Evolutionary conservation across 2,113 vertebrate genomes (phyloP).

Genomic region (Tinamus guttatus): DNA sequence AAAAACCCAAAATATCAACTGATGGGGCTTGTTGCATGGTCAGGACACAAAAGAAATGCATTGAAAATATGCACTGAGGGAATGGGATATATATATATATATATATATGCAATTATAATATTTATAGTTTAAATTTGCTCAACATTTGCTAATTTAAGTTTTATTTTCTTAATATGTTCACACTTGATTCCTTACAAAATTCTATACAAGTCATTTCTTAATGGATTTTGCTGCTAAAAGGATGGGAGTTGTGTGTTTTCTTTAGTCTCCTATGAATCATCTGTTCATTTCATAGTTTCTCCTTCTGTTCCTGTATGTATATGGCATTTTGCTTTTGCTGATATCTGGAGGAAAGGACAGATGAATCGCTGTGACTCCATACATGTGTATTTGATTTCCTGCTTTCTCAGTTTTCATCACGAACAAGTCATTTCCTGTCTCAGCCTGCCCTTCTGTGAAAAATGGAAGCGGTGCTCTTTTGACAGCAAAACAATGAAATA

Average conservation of each 20-base stretch:
- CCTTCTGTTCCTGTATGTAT: not conserved
- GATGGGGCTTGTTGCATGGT: not conserved
- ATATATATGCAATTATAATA: too few relatives aligned
- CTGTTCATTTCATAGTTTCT: not conserved
- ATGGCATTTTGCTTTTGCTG: not conserved
- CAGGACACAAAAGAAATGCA: not conserved
- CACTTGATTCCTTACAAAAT: not conserved
- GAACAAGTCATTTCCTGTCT: conserved; percentile 48
- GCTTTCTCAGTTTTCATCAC: not conserved
- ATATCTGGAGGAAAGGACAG: not conserved
- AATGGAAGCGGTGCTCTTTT: not conserved
- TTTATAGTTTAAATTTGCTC: not conserved
- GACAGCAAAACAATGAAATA: not conserved
- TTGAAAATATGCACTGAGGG: not conserved
- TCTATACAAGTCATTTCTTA: not conserved
- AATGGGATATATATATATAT: not conserved
- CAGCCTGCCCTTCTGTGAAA: not conserved
- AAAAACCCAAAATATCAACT: not conserved
- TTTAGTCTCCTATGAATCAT: not conserved
- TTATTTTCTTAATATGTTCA: rapidly evolving
- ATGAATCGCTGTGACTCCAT: not conserved
- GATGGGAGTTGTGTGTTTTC: not conserved
- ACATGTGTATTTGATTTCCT: not conserved
- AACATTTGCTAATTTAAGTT: not conserved
- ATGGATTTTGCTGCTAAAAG: not conserved